Evolutionary conservation across 2,113 vertebrate species (phyloP), one percentile per base, ranked within the genome.

Genomic region (Shinisaurus crocodilurus): DNA sequence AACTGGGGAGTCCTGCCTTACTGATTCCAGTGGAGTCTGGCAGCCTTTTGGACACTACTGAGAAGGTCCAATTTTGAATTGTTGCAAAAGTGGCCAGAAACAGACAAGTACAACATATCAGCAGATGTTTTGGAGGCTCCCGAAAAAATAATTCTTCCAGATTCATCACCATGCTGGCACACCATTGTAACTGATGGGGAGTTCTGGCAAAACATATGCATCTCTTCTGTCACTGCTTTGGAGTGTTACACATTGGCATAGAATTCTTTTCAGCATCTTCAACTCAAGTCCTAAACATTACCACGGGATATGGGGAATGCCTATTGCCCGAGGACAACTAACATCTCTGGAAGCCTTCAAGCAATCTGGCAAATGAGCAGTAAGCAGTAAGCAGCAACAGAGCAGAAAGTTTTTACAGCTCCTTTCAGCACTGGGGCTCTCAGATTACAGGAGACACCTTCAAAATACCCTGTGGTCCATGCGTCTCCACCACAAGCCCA

Each of bases 331-430:
- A n/a, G 89, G 82, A 75, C 65, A 88, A 18, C 91, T 48, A 82
- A 23, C 87, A 76, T 1, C 83, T 93, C 23, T 90, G 89, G 85
- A 0, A 85, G 91, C 88, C 91, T 25, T 37, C 1, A 70, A 85
- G 88, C 84, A 74, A 40, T 29, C 85, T 0, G 79, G 82, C 5
- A 48, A 88, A 91, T 60, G 89, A 92, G 69, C 79, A 84, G 89
- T 86, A 63, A 92, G 69, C 79, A 84, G 89, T 86, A 63, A 63
- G 60, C 60, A 63, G 60, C 6, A 48, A 88, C 92, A 54, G 88
- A 92, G 69, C 82, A 87, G 89, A 89, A 93, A 94, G 94, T 70
- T 95, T 91, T 91, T 8, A 0, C 15, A 89, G 94, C 34, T 90
- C 91, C 89, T 88, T 95, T 94, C 95, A 79, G 65, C 82, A 63